These are phyloP conservation scores for Onychomys leucogaster DNA, from an alignment of 2,797 vertebrate species.

Conservation along the genomic window DNA sequence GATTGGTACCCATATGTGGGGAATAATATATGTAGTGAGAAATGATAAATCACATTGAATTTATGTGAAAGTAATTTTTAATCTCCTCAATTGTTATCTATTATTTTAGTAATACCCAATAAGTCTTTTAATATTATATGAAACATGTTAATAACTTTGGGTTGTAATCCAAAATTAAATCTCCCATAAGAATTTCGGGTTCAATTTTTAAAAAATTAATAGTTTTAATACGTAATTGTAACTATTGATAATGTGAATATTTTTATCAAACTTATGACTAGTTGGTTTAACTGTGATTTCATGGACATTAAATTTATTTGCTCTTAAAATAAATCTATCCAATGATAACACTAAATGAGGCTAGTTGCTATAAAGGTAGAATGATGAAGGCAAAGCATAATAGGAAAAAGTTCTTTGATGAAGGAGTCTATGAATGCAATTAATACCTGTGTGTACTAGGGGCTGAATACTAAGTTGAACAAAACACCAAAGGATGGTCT, in stretches of 20 bases:
- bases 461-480: not conserved
- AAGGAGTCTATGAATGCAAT: not conserved
- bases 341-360: not conserved
- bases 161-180: not conserved
- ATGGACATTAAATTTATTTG: not conserved
- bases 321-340: not conserved
- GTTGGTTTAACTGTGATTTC: not conserved
- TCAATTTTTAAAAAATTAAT: slow-evolving; percentile 12
- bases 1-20: not conserved
- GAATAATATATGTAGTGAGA: not conserved
- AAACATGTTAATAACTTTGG: not conserved
- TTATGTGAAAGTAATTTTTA: not conserved
- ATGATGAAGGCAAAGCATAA: not conserved
- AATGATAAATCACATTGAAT: not conserved
- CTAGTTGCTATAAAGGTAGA: not conserved
- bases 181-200: not conserved
- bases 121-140: not conserved
- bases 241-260: not conserved
- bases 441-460: not conserved
- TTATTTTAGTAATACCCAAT: not conserved
- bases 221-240: not conserved
- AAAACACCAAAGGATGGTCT: not conserved
- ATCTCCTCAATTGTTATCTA: not conserved
- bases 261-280: not conserved
- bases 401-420: not conserved